Conservation (phyloP, 1,140 invertebrate genomes). For the Heliconius nattereri region DNA sequence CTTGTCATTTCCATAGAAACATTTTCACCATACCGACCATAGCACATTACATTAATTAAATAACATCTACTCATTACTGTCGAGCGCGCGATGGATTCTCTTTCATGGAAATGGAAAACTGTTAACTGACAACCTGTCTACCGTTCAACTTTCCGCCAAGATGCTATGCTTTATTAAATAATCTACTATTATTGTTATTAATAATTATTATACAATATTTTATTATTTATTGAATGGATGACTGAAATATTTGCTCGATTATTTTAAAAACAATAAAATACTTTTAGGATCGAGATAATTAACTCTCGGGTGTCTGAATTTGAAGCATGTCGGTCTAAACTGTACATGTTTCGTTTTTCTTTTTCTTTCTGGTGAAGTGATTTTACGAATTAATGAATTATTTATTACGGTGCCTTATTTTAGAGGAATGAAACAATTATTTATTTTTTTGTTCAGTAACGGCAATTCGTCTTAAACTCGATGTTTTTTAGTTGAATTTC, state of each 20-base stretch:
- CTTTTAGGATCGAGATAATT: too few relatives aligned
- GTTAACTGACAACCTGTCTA: neutral
- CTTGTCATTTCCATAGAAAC: slow-evolving; percentile 9
- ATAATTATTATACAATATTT: too few relatives aligned
- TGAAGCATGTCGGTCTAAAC: neutral
- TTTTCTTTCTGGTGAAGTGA: neutral
- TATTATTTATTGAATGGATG: too few relatives aligned
- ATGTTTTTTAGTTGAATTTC: neutral
- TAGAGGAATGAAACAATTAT: neutral
- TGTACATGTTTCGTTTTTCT: neutral
- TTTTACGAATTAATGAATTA: slow-evolving; percentile 11
- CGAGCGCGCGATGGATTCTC: slow-evolving; percentile 2
- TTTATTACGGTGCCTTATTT: neutral
- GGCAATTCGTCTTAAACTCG: neutral
- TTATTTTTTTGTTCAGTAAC: neutral
- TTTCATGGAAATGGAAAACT: neutral
- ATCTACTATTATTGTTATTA: too few relatives aligned
- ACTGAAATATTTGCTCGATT: too few relatives aligned
- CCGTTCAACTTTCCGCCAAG: neutral
- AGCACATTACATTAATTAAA: slow-evolving; percentile 15
- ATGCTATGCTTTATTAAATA: too few relatives aligned
- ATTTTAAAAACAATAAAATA: too few relatives aligned
- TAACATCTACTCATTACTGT: slow-evolving; percentile 11
- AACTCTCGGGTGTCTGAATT: neutral
- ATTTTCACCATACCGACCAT: slow-evolving; percentile 8